Evolutionary conservation across 1,140 invertebrate species (phyloP).

Genomic region (Leptinotarsa lineolata): DNA sequence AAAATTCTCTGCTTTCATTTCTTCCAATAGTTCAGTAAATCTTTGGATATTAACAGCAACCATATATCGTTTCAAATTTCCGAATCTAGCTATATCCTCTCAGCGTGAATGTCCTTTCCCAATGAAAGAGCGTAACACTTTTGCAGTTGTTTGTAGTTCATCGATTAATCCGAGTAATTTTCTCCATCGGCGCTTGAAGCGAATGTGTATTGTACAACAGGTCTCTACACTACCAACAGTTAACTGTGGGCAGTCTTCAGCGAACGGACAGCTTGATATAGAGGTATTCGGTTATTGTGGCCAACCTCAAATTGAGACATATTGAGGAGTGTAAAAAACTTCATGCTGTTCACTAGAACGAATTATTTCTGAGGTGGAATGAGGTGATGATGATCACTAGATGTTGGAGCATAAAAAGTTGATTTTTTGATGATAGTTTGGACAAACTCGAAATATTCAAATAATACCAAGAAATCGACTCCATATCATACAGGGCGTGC

Average conservation of each 20-base stretch:
- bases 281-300: conserved; percentile 18
- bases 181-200: neutral
- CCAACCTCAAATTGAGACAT: conserved; percentile 15
- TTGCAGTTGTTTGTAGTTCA: neutral
- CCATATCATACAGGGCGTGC: too few species aligned
- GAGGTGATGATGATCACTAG: too few species aligned
- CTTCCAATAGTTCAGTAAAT: too few species aligned
- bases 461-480: too few species aligned
- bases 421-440: too few species aligned
- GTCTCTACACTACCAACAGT: conserved; percentile 16
- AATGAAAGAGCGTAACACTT: neutral
- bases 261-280: conserved; percentile 15
- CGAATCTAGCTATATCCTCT: too few species aligned
- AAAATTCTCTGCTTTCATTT: too few species aligned
- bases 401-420: too few species aligned
- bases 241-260: conserved; percentile 17
- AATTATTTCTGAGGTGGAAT: neutral
- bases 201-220: conserved; percentile 2
- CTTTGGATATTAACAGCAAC: too few species aligned
- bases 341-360: neutral
- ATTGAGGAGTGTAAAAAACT: neutral
- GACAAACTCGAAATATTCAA: too few species aligned
- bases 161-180: conserved; percentile 2
- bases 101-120: too few species aligned
- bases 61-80: too few species aligned